Percentiles rank a stretch among this genome's conserved stretches.
phyloP scores from a whole-genome alignment of 2,888 invertebrate species.

The Cryptus armator region DNA sequence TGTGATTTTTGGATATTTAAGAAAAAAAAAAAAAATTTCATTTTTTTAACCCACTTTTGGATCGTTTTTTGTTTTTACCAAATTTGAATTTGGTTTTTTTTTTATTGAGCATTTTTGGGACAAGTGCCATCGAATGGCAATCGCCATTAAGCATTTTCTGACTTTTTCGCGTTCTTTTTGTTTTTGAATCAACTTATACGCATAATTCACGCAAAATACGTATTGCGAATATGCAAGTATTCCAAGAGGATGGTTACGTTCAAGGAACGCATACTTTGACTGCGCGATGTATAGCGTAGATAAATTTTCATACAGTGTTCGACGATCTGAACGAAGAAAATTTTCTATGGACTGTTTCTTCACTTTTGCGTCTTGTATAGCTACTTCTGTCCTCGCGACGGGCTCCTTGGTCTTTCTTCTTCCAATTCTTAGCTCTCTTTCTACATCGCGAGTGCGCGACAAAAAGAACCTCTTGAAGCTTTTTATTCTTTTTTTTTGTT shows the following conservation, averaged over 20 bases:
- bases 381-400: constrained; percentile 74
- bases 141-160: too few relatives aligned
- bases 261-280: constrained; percentile 1
- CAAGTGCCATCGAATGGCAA: too few relatives aligned
- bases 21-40: too few relatives aligned
- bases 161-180: background rate
- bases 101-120: background rate
- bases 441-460: constrained; percentile 20
- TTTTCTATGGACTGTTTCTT: constrained; percentile 75
- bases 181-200: background rate
- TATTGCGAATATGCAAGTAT: background rate
- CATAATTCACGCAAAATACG: background rate
- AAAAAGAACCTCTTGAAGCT: constrained; percentile 23
- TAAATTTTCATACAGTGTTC: constrained; percentile 23
- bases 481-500: background rate
- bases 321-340: constrained; percentile 56
- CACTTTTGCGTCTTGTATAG: constrained; percentile 72
- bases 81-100: background rate
- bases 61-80: too few relatives aligned
- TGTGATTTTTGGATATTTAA: too few relatives aligned
- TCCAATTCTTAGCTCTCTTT: constrained; percentile 13
- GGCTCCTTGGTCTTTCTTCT: constrained; percentile 11
- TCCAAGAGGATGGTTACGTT: background rate
- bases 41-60: too few relatives aligned
- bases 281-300: background rate